Base-by-base conservation (phyloP, 2,797 vertebrate genomes). In the Microcaecilia unicolor region DNA sequence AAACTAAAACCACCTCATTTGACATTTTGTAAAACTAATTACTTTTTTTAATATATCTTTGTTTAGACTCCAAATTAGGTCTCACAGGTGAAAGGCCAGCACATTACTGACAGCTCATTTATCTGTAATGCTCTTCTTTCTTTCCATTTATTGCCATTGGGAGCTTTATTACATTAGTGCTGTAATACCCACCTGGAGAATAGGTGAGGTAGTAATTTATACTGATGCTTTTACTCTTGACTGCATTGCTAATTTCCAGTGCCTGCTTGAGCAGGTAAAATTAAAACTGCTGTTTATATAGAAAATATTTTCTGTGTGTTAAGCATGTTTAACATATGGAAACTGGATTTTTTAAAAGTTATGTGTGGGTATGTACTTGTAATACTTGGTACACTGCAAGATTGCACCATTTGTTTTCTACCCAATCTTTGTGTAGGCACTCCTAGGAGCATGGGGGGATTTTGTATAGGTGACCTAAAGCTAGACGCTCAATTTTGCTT, bases 231-330 rank as follows among this genome's bases (percentile, higher is more conserved):
- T 7, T 18, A 3, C 3, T 14, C 12, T 7, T 1, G 4, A 16
- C 4, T 16, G 11, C 22, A 1, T 28, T 22, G 6, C 8, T 34
- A 19, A 14, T 15, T 0, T 34, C 34, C 34, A 6, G 26, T 2
- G 1, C 1, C 2, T n/a, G n/a, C n/a, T 11, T 18, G 5, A 9
- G 20, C 13, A 2, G 19, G 31, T 22, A 22, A 1, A 4, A 1
- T 26, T 32, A n/a, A n/a, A n/a, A n/a, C n/a, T n/a, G n/a, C n/a
- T n/a, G n/a, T n/a, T n/a, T n/a, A n/a, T n/a, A n/a, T n/a, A n/a
- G n/a, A n/a, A n/a, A n/a, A n/a, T n/a, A n/a, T n/a, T n/a, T n/a
- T n/a, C n/a, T n/a, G n/a, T n/a, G n/a, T n/a, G n/a, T n/a, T n/a
- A n/a, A n/a, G n/a, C n/a, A n/a, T n/a, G n/a, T n/a, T n/a, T n/a